Evolutionary conservation across 2,797 vertebrate species (phyloP), one percentile per base, ranked within the genome.

Genomic region (Myotis daubentonii): DNA sequence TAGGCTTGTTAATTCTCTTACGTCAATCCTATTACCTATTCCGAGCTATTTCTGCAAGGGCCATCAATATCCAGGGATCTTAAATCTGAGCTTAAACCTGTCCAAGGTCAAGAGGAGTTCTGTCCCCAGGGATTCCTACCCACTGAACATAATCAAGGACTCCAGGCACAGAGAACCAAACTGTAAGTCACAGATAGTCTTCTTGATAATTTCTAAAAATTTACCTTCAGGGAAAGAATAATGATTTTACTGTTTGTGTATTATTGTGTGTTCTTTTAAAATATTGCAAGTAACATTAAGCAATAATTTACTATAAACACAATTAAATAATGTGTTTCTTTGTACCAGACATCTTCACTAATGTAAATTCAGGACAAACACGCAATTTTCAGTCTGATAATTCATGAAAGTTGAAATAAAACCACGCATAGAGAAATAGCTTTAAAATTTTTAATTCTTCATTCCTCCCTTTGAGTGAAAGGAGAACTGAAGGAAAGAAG

Each of bases 11-110:
- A 99, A 99, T 99, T 99, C 99, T 98, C 98, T 98, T 97, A 97
- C 70, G 95, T 79, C 98, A 99, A 99, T 99, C 99, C 99, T 99
- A 99, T 99, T 99, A 99, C 95, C 97, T 98, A 97, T 95, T 97
- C 96, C 97, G 98, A 98, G 99, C 99, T 99, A 99, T 99, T 99
- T 99, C 98, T 99, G 99, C 98, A 98, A 98, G 96, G 97, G 98
- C 98, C 98, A 98, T 98, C 98, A 97, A 97, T 98, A 98, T 98
- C 97, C 97, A 97, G 90, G 87, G 95, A 72, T 96, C 97, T 92
- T 98, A 98, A 98, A 99, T 98, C 98, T 98, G 97, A 98, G 88
- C 98, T 97, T 98, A 98, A 98, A 98, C 98, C 98, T 98, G 95
- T 97, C 97, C 98, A 97, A 96, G 98, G 97, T 96, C 95, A 97